These are phyloP conservation scores for Cardiocondyla obscurior DNA, from an alignment of 1,140 invertebrate species.

Conservation along the genomic window DNA sequence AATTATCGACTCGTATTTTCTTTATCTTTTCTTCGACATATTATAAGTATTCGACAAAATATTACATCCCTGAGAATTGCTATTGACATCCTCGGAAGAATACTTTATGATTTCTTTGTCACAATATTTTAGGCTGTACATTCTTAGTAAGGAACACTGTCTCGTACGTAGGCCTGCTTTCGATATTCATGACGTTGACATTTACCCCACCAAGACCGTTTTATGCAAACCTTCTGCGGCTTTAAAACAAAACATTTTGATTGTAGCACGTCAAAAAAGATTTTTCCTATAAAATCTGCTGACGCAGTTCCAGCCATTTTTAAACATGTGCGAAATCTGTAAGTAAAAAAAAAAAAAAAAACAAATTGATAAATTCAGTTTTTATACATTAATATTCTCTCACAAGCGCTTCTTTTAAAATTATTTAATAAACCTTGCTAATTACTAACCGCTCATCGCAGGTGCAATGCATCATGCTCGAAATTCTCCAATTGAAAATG, in stretches of 20 bases:
- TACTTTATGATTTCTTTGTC: slow-evolving; percentile 43
- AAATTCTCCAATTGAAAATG: slow-evolving; percentile 92
- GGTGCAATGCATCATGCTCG: slow-evolving; percentile 93
- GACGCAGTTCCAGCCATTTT: slow-evolving; percentile 93
- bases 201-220: slow-evolving; percentile 92
- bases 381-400: neutral
- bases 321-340: slow-evolving; percentile 95
- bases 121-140: neutral
- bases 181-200: slow-evolving; percentile 88
- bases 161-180: slow-evolving; percentile 90
- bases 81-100: slow-evolving; percentile 68
- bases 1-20: slow-evolving; percentile 16
- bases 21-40: neutral
- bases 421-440: slow-evolving; percentile 65
- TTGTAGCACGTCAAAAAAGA: slow-evolving; percentile 97
- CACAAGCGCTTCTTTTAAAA: neutral
- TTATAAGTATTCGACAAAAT: slow-evolving; percentile 59
- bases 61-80: slow-evolving; percentile 72
- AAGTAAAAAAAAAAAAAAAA: slow-evolving; percentile 73
- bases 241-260: slow-evolving; percentile 96
- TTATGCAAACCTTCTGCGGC: slow-evolving; percentile 89
- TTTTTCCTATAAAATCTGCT: slow-evolving; percentile 94
- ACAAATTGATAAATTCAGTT: neutral
- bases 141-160: slow-evolving; percentile 88
- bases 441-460: slow-evolving; percentile 91